Conservation (phyloP, 1,140 invertebrate species). For the Eueides isabella region DNA sequence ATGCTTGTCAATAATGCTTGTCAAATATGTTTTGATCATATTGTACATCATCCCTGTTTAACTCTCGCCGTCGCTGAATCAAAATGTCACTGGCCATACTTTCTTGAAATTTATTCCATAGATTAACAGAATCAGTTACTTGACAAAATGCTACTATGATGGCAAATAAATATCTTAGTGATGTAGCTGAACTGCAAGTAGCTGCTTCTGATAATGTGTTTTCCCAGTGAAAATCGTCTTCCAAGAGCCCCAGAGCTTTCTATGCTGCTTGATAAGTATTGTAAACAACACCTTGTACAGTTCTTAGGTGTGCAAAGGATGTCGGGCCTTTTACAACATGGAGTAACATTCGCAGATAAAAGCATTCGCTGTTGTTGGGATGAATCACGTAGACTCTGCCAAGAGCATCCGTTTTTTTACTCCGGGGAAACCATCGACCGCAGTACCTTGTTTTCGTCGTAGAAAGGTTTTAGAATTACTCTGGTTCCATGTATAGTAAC, state of each 20-base stretch:
- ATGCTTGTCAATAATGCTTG: too few relatives aligned
- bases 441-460: too few relatives aligned
- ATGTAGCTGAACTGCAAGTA: conserved; percentile 42
- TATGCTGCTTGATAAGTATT: conserved; percentile 53
- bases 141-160: conserved; percentile 52
- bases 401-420: too few relatives aligned
- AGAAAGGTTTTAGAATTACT: conserved; percentile 47
- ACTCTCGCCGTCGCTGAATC: conserved; percentile 42
- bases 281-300: too few relatives aligned
- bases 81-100: conserved; percentile 47
- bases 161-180: conserved; percentile 53
- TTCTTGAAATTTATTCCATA: conserved; percentile 54
- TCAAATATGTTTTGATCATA: conserved; percentile 50
- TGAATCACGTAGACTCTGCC: too few relatives aligned
- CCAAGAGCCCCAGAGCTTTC: conserved; percentile 56
- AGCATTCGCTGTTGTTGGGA: too few relatives aligned
- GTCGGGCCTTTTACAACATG: too few relatives aligned
- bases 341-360: too few relatives aligned
- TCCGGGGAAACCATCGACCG: too few relatives aligned
- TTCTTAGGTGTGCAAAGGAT: too few relatives aligned
- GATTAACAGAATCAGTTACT: conserved; percentile 46
- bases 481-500: conserved; percentile 48
- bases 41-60: conserved; percentile 41
- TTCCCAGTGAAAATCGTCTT: conserved; percentile 57
- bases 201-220: conserved; percentile 48